A percentile compares a stretch with the other conserved stretches of the same genome.
Evolutionary conservation across 2,888 invertebrate genomes (phyloP).

Genomic region (Caenorhabditis imperialis): DNA sequence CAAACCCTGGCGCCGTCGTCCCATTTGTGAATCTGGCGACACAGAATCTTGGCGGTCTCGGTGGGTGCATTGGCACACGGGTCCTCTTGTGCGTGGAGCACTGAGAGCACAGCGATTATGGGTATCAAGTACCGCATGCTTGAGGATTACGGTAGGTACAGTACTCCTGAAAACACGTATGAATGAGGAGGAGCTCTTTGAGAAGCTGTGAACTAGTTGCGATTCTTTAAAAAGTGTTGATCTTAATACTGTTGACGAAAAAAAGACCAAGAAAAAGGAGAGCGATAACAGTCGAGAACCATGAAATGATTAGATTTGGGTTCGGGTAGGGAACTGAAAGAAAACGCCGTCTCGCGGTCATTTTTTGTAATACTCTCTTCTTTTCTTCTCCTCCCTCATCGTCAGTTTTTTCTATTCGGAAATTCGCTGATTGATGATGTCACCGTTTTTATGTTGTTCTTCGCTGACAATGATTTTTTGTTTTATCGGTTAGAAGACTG

Average conservation of each 20-base stretch:
- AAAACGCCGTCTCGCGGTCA: conserved; percentile 7
- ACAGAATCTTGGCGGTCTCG: conserved; percentile 68
- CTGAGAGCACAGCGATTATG: neutral
- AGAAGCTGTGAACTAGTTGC: too few species aligned
- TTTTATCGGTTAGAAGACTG: too few species aligned
- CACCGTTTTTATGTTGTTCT: too few species aligned
- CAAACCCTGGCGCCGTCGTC: conserved; percentile 71
- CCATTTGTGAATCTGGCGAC: conserved; percentile 74
- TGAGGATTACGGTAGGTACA: conserved; percentile 23
- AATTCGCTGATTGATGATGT: conserved; percentile 50
- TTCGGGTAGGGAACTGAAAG: conserved; percentile 9
- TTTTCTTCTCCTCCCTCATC: conserved; percentile 9
- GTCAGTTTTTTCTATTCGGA: conserved; percentile 11
- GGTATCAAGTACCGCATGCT: conserved; percentile 23
- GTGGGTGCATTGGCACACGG: conserved; percentile 72
- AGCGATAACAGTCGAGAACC: too few species aligned
- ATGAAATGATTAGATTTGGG: too few species aligned
- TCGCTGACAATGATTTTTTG: too few species aligned
- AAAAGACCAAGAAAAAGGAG: too few species aligned
- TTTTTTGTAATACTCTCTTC: conserved; percentile 48
- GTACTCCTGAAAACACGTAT: conserved; percentile 26
- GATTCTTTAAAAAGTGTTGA: too few species aligned
- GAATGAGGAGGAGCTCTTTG: too few species aligned
- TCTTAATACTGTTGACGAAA: too few species aligned
- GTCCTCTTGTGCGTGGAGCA: conserved; percentile 39